A percentile compares a stretch with the other conserved stretches of the same genome.
These are phyloP conservation scores for Turdus rufiventris DNA, from an alignment of 2,113 vertebrate species.

Conservation along the genomic window DNA sequence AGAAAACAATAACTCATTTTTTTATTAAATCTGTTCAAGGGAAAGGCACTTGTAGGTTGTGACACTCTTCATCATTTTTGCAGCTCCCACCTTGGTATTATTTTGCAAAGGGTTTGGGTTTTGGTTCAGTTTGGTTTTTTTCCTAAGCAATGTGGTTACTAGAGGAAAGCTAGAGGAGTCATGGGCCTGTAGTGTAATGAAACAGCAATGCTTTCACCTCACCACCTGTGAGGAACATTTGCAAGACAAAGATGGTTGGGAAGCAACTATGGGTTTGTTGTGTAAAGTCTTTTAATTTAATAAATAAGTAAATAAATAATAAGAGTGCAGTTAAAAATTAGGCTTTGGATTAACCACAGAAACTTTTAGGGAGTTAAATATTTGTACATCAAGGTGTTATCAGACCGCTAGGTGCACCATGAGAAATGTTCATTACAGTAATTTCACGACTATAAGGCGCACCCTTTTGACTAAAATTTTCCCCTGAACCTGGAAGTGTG, in stretches of 20 bases:
- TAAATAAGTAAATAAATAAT: not conserved
- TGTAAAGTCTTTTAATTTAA: not conserved
- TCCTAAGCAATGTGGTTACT: not conserved
- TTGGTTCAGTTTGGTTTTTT: not conserved
- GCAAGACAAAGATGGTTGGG: not conserved
- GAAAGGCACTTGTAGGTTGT: not conserved
- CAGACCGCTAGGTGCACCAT: not conserved
- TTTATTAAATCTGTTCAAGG: not conserved
- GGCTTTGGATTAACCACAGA: not conserved
- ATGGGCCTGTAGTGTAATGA: not conserved
- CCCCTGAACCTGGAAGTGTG: no score
- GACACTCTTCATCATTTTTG: not conserved
- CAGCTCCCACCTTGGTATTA: not conserved
- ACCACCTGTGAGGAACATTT: not conserved
- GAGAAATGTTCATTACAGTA: not conserved
- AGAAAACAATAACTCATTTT: not conserved
- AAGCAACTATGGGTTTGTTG: not conserved
- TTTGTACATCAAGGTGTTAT: not conserved
- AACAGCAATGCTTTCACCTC: not conserved
- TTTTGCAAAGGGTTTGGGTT: not conserved
- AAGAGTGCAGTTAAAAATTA: not conserved
- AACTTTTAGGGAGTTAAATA: not conserved
- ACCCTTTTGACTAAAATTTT: no score
- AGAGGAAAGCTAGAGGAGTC: not conserved
- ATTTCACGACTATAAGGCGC: no score